phyloP scores from a whole-genome alignment of 2,888 invertebrate species.

The Diadegma fenestrale region DNA sequence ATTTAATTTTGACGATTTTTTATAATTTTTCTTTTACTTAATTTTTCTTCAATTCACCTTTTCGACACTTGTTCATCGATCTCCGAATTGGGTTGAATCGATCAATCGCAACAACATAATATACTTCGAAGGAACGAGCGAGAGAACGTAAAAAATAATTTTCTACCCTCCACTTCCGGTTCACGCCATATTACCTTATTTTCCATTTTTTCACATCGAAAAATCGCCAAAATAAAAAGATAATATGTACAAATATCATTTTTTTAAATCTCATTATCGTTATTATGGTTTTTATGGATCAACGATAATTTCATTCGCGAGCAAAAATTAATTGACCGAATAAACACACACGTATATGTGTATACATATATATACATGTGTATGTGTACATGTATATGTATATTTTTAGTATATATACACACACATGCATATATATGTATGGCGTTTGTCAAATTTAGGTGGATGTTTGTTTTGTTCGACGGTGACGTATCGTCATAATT shows the following conservation, averaged over 20 bases:
- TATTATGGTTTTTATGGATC: neutral
- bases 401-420: neutral
- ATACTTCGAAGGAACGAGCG: slow-evolving; percentile 12
- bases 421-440: neutral
- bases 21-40: slow-evolving; percentile 20
- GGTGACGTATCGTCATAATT: neutral
- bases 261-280: neutral
- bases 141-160: slow-evolving; percentile 9
- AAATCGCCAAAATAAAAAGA: neutral
- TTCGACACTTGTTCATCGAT: slow-evolving; percentile 38
- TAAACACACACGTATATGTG: neutral
- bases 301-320: slow-evolving; percentile 3
- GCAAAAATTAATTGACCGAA: slow-evolving; percentile 5
- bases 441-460: slow-evolving; percentile 5
- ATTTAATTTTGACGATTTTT: slow-evolving; percentile 35
- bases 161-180: slow-evolving; percentile 7
- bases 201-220: no score
- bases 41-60: neutral
- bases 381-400: neutral
- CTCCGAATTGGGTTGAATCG: slow-evolving; percentile 14
- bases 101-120: slow-evolving; percentile 17
- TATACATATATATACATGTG: neutral
- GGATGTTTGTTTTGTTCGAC: neutral
- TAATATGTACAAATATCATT: slow-evolving; percentile 6
- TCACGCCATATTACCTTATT: slow-evolving; percentile 16